Percentiles rank a stretch among this genome's conserved stretches.
phyloP scores from a whole-genome alignment of 2,797 vertebrate species.

The Platalea minor region DNA sequence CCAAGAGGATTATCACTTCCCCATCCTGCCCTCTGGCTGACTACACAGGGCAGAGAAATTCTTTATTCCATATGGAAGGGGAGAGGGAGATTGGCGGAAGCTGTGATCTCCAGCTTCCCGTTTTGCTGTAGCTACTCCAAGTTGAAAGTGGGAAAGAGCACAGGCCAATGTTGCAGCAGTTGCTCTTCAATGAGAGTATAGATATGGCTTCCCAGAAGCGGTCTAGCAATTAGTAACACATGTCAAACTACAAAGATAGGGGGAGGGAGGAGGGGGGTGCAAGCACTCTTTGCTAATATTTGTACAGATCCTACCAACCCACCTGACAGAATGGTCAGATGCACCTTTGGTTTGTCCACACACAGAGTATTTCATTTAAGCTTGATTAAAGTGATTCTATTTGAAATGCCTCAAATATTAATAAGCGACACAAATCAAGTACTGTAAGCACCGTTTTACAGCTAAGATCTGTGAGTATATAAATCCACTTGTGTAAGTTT shows the following conservation, averaged over 20 bases:
- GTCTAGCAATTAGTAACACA: neutral
- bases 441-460: neutral
- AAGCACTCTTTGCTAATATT: neutral
- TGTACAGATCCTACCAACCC: neutral
- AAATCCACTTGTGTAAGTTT: neutral
- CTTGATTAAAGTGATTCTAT: neutral
- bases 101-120: constrained; percentile 38
- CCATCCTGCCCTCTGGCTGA: constrained; percentile 64
- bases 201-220: neutral
- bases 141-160: neutral
- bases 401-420: neutral
- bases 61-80: constrained; percentile 54
- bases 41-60: constrained; percentile 40
- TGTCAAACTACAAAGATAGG: neutral
- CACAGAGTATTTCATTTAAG: neutral
- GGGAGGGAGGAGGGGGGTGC: neutral
- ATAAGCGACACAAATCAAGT: neutral
- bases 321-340: neutral
- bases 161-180: neutral
- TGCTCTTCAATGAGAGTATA: neutral
- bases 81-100: constrained; percentile 20
- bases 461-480: neutral
- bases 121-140: constrained; percentile 22
- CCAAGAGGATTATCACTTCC: constrained; percentile 63
- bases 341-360: neutral